Percentiles rank a stretch among this genome's conserved stretches.
Evolutionary conservation across 2,888 invertebrate species (phyloP).

Genomic region (Octonoba sinensis): DNA sequence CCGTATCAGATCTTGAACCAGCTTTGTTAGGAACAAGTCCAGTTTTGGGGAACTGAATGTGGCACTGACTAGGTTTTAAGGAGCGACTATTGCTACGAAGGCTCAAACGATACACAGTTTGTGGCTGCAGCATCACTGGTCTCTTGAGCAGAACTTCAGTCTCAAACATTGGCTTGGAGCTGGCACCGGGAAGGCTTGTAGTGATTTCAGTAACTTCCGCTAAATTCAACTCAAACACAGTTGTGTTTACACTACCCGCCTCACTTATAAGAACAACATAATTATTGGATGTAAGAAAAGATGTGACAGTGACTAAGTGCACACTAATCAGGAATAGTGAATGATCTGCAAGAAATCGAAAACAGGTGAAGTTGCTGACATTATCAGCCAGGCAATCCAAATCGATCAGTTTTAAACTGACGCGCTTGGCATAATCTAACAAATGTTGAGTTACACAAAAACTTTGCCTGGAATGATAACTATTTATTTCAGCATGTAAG

Average conservation of each 20-base stretch:
- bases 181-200: slow-evolving; percentile 58
- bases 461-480: slow-evolving; percentile 60
- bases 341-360: slow-evolving; percentile 54
- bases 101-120: slow-evolving; percentile 57
- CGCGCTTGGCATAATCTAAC: slow-evolving; percentile 55
- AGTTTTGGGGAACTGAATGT: slow-evolving; percentile 62
- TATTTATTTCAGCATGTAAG: slow-evolving; percentile 59
- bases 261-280: slow-evolving; percentile 60
- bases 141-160: slow-evolving; percentile 58
- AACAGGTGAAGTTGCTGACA: slow-evolving; percentile 59
- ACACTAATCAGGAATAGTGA: slow-evolving; percentile 58
- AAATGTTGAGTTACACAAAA: slow-evolving; percentile 59
- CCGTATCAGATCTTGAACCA: slow-evolving; percentile 39
- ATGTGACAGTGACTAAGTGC: slow-evolving; percentile 55
- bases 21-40: slow-evolving; percentile 47
- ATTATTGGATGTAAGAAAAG: slow-evolving; percentile 59
- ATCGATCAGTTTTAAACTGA: slow-evolving; percentile 54
- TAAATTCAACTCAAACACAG: slow-evolving; percentile 58
- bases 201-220: slow-evolving; percentile 62
- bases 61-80: slow-evolving; percentile 58
- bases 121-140: slow-evolving; percentile 55
- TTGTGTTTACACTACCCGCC: slow-evolving; percentile 38
- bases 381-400: slow-evolving; percentile 59
- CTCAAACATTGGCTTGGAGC: slow-evolving; percentile 60
- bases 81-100: slow-evolving; percentile 58